These are phyloP conservation scores for Ceratotherium simum DNA, from an alignment of 2,113 vertebrate species.

Conservation along the genomic window DNA sequence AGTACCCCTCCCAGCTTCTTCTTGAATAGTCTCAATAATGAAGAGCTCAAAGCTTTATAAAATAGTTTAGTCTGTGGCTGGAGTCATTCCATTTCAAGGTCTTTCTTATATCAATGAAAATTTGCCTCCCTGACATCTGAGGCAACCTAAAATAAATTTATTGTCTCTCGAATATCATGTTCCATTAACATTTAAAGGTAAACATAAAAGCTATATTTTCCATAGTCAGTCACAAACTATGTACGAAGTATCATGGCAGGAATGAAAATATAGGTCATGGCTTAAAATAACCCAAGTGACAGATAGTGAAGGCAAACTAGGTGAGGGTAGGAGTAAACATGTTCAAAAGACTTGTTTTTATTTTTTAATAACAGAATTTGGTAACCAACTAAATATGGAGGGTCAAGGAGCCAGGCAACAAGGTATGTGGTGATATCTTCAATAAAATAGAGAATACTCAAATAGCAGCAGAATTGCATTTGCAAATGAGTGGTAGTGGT, in stretches of 20 bases:
- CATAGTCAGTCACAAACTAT: neutral
- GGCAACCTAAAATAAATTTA: slow-evolving; percentile 31
- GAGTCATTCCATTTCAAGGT: slow-evolving; percentile 10
- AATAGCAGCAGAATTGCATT: neutral
- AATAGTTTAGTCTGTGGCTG: slow-evolving; percentile 13
- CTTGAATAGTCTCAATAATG: slow-evolving; percentile 30
- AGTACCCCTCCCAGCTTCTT: neutral
- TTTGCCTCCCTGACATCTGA: slow-evolving; percentile 15
- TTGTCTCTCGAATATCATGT: neutral
- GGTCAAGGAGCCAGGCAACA: neutral
- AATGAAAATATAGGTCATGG: slow-evolving; percentile 1
- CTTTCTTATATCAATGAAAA: slow-evolving; percentile 56
- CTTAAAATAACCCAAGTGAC: slow-evolving; percentile 37
- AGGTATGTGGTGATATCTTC: neutral
- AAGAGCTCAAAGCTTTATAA: slow-evolving; percentile 35
- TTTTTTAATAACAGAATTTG: neutral
- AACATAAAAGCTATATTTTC: slow-evolving; percentile 22
- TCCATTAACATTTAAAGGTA: slow-evolving; percentile 41
- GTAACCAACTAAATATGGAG: neutral
- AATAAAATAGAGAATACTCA: neutral
- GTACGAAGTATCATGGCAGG: neutral
- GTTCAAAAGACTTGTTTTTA: slow-evolving; percentile 26
- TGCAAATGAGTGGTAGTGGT: neutral
- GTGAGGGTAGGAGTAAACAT: neutral
- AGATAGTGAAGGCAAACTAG: neutral